Evolutionary conservation across 1,140 invertebrate genomes (phyloP), one percentile per base, ranked within the genome.

Genomic region (Drosophila ananassae): DNA sequence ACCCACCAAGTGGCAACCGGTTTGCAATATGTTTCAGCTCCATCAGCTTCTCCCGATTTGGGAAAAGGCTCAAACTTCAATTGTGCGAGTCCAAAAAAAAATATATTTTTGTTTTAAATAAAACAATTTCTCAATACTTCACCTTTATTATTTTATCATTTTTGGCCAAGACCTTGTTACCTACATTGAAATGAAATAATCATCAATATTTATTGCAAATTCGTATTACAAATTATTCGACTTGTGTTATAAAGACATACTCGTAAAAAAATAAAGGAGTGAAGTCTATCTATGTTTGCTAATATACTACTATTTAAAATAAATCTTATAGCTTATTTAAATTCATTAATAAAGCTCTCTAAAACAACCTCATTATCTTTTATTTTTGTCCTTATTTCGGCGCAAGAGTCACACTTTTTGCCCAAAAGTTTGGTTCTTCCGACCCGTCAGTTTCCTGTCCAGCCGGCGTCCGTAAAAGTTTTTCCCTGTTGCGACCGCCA

Each of bases 1-100:
- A 87, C 81, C 81, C 81, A 85, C 81, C 66, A 82, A 75, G 62
- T 34, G 47, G 39, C 52, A 85, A 85, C 81, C 82, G 82, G 81
- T 85, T 85, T 85, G 32, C 34, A 56, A 64, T 52, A 24, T 67
- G 46, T 25, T 32, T 52, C 52, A 56, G 28, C 46, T 55, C 44
- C 17, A 55, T 25, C 32, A 25, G 56, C 52, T 63, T 24, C 48
- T 60, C 57, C 64, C 46, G 21, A 47, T 71, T 63, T 55, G 64
- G 56, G 30, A 62, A 67, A 44, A 44, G 8, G 7, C 41, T 21
- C 2, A 13, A 17, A 21, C 41, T 44, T 9, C 34, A 37, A 37
- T 44, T 4, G 4, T 17, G 41, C 41, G 6, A 44, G 10, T 37
- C 0, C 12, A n/a, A n/a, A 37, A 37, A 32, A 37, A 12, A 4